Base-by-base conservation (phyloP, 2,888 invertebrate species). In the Uloborus plumipes region DNA sequence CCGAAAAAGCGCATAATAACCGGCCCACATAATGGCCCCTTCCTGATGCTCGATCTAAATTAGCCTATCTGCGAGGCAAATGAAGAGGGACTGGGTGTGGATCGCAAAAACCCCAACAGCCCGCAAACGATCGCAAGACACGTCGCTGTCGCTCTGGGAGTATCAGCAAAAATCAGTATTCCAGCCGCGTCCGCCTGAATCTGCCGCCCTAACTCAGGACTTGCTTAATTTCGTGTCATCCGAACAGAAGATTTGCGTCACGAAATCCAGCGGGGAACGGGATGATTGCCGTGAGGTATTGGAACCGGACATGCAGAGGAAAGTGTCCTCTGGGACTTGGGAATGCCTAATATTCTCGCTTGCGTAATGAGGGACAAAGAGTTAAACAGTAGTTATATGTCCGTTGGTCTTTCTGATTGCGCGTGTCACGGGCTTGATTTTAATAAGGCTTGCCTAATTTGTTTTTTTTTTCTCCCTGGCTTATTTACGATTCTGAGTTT, bases 201-300 rank as follows among this genome's bases (percentile, higher is more conserved):
- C 50, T 55, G 16, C 55, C 18, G 65, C 31, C 58, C 73, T 80
- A 80, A 80, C 58, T 81, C 74, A 47, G 31, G 71, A 39, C 50
- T 50, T 20, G 71, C 64, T 81, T 80, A 55, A 62, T 74, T 64
- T 74, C 49, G 74, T 72, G 74, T 74, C 80, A 81, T 81, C 74
- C 70, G 61, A 61, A 64, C 70, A 65, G 50, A 14, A 70, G 74
- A 58, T 69, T 74, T 74, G 39, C 50, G 80, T 81, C 80, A 81
- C 80, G 80, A 64, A 81, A 81, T 64, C 16, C 80, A 22, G n/a
- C 39, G n/a, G 70, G 80, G 39, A 39, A 11, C 7, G 39, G 74
- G 59, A 75, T 65, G 31, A 15, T 50, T 47, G 70, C 20, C 13
- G 59, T 59, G 59, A 14, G 20, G 59, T 26, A 59, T 14, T 59